Evolutionary conservation across 2,888 invertebrate genomes (phyloP).

Genomic region (Spilosoma lubricipeda): DNA sequence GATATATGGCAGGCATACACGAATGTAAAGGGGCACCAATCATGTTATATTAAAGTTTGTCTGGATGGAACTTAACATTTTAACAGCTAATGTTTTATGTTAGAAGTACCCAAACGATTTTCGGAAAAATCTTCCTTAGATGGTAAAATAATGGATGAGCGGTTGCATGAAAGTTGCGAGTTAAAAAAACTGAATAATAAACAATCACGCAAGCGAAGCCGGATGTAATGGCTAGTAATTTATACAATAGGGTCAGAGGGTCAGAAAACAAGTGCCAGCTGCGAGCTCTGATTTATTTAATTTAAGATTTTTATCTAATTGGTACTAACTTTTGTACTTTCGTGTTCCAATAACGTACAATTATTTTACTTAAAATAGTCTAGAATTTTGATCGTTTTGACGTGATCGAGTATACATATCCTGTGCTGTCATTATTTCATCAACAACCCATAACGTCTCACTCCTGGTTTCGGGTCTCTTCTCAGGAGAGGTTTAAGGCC

Average conservation of each 20-base stretch:
- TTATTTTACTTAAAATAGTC: background rate
- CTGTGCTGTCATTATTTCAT: too few species aligned
- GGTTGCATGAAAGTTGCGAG: too few species aligned
- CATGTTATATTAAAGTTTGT: background rate
- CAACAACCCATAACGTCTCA: too few species aligned
- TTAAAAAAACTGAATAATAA: too few species aligned
- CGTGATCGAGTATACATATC: too few species aligned
- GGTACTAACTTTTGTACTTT: background rate
- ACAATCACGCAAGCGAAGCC: too few species aligned
- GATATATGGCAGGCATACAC: background rate
- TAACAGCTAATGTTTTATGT: too few species aligned
- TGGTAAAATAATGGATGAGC: background rate
- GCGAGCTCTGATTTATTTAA: background rate
- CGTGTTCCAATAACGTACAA: background rate
- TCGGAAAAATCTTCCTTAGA: too few species aligned
- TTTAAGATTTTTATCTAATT: background rate
- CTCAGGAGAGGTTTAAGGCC: too few species aligned
- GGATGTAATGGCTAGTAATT: background rate
- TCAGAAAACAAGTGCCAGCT: background rate
- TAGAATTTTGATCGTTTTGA: background rate
- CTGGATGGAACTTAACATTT: too few species aligned
- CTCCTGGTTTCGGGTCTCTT: too few species aligned
- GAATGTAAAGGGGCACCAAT: background rate
- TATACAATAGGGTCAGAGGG: background rate
- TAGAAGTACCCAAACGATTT: too few species aligned